Base-by-base conservation (phyloP, 2,797 vertebrate genomes). In the Cossypha heuglini region DNA sequence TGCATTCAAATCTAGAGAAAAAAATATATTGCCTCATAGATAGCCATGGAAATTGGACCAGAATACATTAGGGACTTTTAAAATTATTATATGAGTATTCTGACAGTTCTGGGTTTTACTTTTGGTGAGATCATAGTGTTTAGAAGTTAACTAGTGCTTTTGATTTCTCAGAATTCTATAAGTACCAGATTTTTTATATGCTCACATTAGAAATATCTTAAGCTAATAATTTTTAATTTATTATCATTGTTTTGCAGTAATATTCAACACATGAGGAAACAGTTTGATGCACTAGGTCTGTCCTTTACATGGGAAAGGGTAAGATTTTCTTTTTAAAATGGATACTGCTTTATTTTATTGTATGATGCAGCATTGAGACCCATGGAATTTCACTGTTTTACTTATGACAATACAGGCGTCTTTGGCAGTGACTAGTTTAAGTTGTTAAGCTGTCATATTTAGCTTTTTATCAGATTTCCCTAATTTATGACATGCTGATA, bases 261-360 rank as follows among this genome's bases (percentile, higher is more conserved):
- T 77, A 99, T 99, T 88, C 90, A 98, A 95, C 98, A 98, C 90
- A 99, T 99, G 99, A 97, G 98, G 91, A 94, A 98, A 75, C 99
- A 99, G 97, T 98, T 99, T 66, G 98, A 99, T 93, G 98, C 96
- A 52, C 98, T 99, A 15, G 98, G 99, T 71, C 98, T 99, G 67
- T 99, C 98, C 95, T 99, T 99, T 97, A 99, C 98, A 90, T 99
- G 99, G 99, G 99, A 99, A 80, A 96, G 97, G 97, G 98, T 98
- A 97, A 98, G 97, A 79, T 57, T 69, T 88, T 74, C 18, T 88
- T 69, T 88, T 73, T 81, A 22, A 67, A 59, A 63, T 21, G 20
- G 9, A 26, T 80, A 18, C 24, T 89, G 13, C 33, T 78, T 38
- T 48, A 35, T 54, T 88, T 90, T 62, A 20, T 20, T 89, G 33